Conservation (phyloP, 2,797 vertebrate species). For the Periophthalmus magnuspinnatus region DNA sequence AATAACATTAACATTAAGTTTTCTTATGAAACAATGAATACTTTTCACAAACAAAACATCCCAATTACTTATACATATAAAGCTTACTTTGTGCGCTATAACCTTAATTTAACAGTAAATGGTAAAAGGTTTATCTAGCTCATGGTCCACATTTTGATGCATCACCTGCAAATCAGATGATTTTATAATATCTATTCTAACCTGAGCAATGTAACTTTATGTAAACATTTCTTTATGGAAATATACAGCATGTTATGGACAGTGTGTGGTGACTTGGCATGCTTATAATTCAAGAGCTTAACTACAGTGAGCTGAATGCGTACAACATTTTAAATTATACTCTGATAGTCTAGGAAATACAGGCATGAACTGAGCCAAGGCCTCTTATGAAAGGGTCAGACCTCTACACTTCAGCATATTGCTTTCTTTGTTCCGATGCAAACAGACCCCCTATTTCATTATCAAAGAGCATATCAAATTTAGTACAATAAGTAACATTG, state of each 20-base stretch:
- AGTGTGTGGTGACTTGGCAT: conserved; percentile 58
- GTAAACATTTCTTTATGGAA: conserved; percentile 75
- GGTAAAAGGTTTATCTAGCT: conserved; percentile 50
- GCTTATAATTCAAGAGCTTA: conserved; percentile 56
- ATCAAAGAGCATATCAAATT: conserved; percentile 31
- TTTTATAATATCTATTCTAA: conserved; percentile 60
- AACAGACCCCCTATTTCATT: conserved; percentile 28
- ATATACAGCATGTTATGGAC: conserved; percentile 59
- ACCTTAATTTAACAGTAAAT: conserved; percentile 61
- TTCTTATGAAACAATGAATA: conserved; percentile 38
- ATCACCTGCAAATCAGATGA: conserved; percentile 51
- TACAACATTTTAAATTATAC: conserved; percentile 28
- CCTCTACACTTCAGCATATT: conserved; percentile 55
- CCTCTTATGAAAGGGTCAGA: conserved; percentile 21
- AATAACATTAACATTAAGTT: conserved; percentile 35
- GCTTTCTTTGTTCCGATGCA: conserved; percentile 59
- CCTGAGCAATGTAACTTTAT: conserved; percentile 74
- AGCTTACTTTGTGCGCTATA: conserved; percentile 57
- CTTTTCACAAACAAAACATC: conserved; percentile 50
- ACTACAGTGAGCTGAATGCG: conserved; percentile 29
- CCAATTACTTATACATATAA: conserved; percentile 49
- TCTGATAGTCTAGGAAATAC: conserved; percentile 30
- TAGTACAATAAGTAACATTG: conserved; percentile 18
- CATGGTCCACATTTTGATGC: conserved; percentile 57
- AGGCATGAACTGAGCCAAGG: conserved; percentile 26